Base-by-base conservation (phyloP, 1,140 invertebrate species). In the Temnothorax longispinosus region DNA sequence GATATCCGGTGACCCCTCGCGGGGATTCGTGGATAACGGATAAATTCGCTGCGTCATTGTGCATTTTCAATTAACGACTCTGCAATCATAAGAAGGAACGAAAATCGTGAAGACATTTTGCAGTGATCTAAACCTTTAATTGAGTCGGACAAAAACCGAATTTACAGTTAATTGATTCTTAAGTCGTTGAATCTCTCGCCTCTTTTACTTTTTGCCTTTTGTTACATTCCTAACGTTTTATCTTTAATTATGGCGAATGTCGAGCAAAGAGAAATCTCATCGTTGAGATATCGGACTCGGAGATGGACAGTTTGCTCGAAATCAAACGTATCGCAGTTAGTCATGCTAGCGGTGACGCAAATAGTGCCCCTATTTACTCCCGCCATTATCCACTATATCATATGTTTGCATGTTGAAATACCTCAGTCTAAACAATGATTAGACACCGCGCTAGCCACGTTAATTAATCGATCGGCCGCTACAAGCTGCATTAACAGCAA, bases 31-130 rank as follows among this genome's bases (percentile, higher is more conserved):
- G 90, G 94, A 94, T 91, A 94, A 94, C 93, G 94, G 94, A 92
- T 94, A 94, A 92, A 95, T 94, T 94, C 94, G 94, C 94, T 94
- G 94, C 88, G 94, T 95, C 94, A 95, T 95, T 91, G 93, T 92
- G 94, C 94, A 95, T 95, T 94, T 94, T 95, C 91, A 95, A 91
- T 94, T 95, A 95, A 93, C 91, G 93, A 93, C 92, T 92, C 94
- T 95, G 92, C 0, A 93, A 94, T 75, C 91, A 92, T 50, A 92
- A 60, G 65, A 65, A 81, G 47, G 6, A 44, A 11, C 41, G 4
- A 67, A n/a, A 52, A 54, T 18, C 13, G 13, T 67, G 18, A 50
- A 11, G 21, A 52, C 10, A 77, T 38, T 52, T 21, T 18, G 8
- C 47, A 54, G 4, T 54, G 27, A 32, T 54, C 7, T n/a, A 69